Conservation (phyloP, 2,113 vertebrate genomes). For the Hystrix brachyura region DNA sequence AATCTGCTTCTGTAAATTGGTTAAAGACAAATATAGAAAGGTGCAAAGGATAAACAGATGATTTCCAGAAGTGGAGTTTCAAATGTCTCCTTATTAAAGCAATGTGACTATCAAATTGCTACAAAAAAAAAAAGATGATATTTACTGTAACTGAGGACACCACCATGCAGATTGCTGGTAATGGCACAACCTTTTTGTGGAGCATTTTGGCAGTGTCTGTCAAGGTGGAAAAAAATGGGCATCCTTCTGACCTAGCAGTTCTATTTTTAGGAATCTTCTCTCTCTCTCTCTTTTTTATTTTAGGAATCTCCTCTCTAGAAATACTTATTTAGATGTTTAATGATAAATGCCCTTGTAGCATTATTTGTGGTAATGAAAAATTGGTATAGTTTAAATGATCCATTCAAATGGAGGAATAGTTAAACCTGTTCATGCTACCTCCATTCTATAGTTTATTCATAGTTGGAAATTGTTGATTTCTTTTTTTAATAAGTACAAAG, state of each 20-base stretch:
- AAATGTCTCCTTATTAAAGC: not conserved
- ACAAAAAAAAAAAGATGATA: not conserved
- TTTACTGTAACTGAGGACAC: not conserved
- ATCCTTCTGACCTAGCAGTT: conserved; percentile 18
- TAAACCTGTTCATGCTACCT: not conserved
- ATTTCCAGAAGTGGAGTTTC: not conserved
- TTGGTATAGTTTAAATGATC: not conserved
- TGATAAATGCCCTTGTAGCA: not conserved
- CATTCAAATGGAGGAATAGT: not conserved
- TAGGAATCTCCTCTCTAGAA: conserved; percentile 54
- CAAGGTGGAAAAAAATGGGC: not conserved
- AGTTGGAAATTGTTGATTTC: not conserved
- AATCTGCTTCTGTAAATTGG: not conserved
- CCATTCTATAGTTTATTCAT: not conserved
- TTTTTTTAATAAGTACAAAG: too few relatives aligned
- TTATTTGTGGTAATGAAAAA: conserved; percentile 30
- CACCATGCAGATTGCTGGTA: not conserved
- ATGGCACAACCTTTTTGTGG: not conserved
- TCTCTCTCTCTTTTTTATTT: not conserved
- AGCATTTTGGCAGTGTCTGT: not conserved
- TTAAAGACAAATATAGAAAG: not conserved
- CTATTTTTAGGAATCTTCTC: conserved; percentile 43
- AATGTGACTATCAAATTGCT: not conserved
- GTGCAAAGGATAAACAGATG: not conserved
- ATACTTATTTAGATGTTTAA: not conserved